Percentiles rank a stretch among this genome's conserved stretches.
phyloP scores from a whole-genome alignment of 1,140 invertebrate genomes.

The Apis mellifera region Amel_HAv3.1 CM009940.2:8918501-8919000 shows the following conservation, averaged over 20 bases:
- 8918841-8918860: constrained; percentile 32
- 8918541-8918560: not conserved
- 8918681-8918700: constrained; percentile 18
- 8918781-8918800: constrained; percentile 43
- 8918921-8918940: no score
- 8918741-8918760: constrained; percentile 6
- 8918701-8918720: no score
- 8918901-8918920: constrained; percentile 28
- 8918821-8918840: constrained; percentile 12
- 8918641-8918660: not conserved
- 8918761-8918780: constrained; percentile 38
- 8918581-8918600: not conserved
- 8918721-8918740: not conserved
- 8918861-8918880: constrained; percentile 17
- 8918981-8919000: no score
- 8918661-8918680: not conserved
- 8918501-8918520: not conserved
- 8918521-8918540: not conserved
- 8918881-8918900: constrained; percentile 19
- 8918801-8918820: constrained; percentile 23
- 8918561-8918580: not conserved
- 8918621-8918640: not conserved
- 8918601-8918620: not conserved
- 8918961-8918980: not conserved
- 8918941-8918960: not conserved